These are phyloP conservation scores for Ephestia elutella DNA, from an alignment of 1,140 invertebrate species.

Conservation along the genomic window DNA sequence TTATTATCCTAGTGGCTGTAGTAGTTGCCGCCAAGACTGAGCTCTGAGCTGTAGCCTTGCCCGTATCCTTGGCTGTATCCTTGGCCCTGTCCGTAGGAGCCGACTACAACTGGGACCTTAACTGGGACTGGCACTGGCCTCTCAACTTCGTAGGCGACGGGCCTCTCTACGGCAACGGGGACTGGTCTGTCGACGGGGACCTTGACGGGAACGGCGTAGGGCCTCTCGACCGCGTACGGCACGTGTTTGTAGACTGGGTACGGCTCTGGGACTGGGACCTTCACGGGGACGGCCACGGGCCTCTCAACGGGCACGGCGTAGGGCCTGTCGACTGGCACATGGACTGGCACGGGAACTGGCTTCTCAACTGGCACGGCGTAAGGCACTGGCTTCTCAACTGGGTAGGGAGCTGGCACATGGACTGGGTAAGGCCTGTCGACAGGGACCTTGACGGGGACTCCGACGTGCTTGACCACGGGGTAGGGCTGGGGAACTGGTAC, in stretches of 20 bases:
- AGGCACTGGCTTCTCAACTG: constrained; percentile 76
- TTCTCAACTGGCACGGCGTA: constrained; percentile 75
- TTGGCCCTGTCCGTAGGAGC: constrained; percentile 41
- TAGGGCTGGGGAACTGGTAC: constrained; percentile 77
- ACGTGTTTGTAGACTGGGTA: constrained; percentile 76
- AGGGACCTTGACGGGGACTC: constrained; percentile 73
- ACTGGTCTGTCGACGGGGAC: constrained; percentile 77
- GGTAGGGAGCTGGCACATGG: constrained; percentile 77
- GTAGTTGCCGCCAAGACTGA: constrained; percentile 59
- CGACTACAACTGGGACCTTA: constrained; percentile 68
- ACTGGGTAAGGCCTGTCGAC: constrained; percentile 78
- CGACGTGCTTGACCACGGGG: constrained; percentile 74
- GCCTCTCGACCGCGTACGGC: constrained; percentile 79
- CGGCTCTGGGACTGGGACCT: constrained; percentile 74
- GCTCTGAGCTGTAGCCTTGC: constrained; percentile 19
- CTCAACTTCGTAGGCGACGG: constrained; percentile 67
- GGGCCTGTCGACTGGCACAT: constrained; percentile 75
- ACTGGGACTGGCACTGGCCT: constrained; percentile 76
- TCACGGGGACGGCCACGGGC: constrained; percentile 74
- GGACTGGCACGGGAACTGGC: constrained; percentile 77
- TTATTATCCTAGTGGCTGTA: constrained; percentile 66
- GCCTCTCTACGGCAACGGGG: constrained; percentile 74
- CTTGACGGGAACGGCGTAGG: constrained; percentile 78
- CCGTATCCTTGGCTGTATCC: constrained; percentile 23
- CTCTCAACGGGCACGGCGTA: constrained; percentile 74